Evolutionary conservation across 2,113 vertebrate genomes (phyloP), one percentile per base, ranked within the genome.

Genomic region (Gallinago undulata): DNA sequence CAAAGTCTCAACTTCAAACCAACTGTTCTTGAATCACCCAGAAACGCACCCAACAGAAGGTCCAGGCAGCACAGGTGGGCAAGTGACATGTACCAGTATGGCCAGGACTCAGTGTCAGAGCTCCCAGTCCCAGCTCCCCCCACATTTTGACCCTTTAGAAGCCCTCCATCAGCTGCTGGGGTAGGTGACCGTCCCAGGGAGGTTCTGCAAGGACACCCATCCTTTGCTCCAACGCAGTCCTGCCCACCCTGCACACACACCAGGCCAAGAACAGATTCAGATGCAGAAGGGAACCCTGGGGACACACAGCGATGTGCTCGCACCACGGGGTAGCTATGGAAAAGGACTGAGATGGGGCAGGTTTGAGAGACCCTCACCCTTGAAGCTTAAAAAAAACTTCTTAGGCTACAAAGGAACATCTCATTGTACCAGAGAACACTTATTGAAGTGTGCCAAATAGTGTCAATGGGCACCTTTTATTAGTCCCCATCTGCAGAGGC

Each of bases 231-330:
- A 11, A 3, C 31, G 18, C 55, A 19, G 62, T 24, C 6, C 60
- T 57, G 37, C 53, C 47, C 9, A 13, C 51, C 79, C 45, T 69
- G 35, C 12, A 28, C 21, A 12, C 25, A 4, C 33, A 11, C 1
- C 48, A 35, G 48, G 18, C 50, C 19, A 13, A 11, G 41, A 47
- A 47, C 2, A 79, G 31, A 60, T 7, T 14, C 59, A 76, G 57
- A 39, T 3, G 15, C 39, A 76, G 67, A 76, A 83, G 45, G 55
- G 83, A 89, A 55, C 2, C 37, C 51, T 78, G 47, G 4, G 73
- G n/a, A 83, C 37, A 59, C 14, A 53, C 3, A 33, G 48, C 0
- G 0, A 78, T 78, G 55, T 0, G 1, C 14, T 77, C 30, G 19
- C 43, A 17, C n/a, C 23, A 21, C 0, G 10, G n/a, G 70, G 6